A percentile compares a stretch with the other conserved stretches of the same genome.
Evolutionary conservation across 2,113 vertebrate genomes (phyloP).

Genomic region (Ceuthmochares aereus): DNA sequence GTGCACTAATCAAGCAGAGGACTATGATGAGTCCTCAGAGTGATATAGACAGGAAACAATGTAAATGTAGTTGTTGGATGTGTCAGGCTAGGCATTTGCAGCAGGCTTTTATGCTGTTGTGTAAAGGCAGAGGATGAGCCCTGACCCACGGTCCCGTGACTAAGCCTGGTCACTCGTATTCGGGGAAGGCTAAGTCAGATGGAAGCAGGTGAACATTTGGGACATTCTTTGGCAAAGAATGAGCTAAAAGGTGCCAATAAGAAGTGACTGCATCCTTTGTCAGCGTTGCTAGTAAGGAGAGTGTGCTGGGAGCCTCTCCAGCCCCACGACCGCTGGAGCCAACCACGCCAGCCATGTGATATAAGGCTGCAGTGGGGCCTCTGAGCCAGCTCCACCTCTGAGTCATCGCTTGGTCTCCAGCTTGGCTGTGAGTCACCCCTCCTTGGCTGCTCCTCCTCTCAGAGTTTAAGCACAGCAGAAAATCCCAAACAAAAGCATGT

Average conservation of each 20-base stretch:
- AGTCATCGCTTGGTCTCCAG: background rate
- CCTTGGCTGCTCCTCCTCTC: background rate
- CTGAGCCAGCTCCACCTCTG: background rate
- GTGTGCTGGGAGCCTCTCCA: background rate
- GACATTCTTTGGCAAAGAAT: background rate
- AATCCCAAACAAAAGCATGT: background rate
- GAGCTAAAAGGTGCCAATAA: background rate
- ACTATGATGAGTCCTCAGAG: background rate
- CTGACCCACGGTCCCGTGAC: accelerated
- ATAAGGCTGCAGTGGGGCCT: background rate
- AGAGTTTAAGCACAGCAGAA: background rate
- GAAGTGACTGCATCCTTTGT: background rate
- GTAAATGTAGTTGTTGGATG: background rate
- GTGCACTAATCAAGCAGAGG: background rate
- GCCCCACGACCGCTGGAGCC: background rate
- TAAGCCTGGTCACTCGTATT: background rate
- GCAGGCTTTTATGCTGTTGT: accelerated
- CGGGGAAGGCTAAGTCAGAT: background rate
- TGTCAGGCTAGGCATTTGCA: background rate
- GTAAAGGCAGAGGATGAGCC: background rate
- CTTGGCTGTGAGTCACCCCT: background rate
- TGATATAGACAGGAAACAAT: background rate
- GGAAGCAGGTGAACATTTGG: background rate
- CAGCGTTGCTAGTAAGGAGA: background rate
- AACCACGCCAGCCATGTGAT: background rate